Percentiles rank a stretch among this genome's conserved stretches.
Evolutionary conservation across 2,888 invertebrate genomes (phyloP).

Genomic region (Acanthosepion pharaonis): DNA sequence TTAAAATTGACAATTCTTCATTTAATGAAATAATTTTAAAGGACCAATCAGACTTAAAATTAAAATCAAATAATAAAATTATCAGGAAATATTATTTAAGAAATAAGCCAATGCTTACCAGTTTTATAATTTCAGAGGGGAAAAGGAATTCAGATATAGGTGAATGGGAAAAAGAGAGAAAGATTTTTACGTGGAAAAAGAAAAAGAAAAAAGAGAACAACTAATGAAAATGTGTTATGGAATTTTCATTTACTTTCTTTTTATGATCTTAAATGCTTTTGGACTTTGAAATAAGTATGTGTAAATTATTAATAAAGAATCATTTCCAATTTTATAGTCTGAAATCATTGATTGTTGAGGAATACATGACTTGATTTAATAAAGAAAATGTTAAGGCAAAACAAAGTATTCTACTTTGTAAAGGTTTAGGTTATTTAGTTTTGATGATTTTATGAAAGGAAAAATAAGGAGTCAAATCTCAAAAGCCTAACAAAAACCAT

Average conservation of each 20-base stretch:
- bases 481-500: background rate
- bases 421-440: no score
- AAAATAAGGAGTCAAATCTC: background rate
- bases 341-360: no score
- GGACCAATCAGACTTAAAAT: background rate
- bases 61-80: background rate
- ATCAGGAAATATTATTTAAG: background rate
- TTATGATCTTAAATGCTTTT: no score
- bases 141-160: background rate
- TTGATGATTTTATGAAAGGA: background rate
- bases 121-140: background rate
- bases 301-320: no score
- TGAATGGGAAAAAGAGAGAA: background rate
- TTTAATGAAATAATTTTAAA: background rate
- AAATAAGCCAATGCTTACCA: background rate
- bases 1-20: background rate
- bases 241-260: no score
- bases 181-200: background rate
- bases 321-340: no score
- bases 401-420: no score
- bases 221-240: no score
- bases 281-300: no score
- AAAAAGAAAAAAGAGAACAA: no score
- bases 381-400: no score
- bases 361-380: no score